phyloP scores from a whole-genome alignment of 2,888 invertebrate species.

The Sussaba pulchella region DNA sequence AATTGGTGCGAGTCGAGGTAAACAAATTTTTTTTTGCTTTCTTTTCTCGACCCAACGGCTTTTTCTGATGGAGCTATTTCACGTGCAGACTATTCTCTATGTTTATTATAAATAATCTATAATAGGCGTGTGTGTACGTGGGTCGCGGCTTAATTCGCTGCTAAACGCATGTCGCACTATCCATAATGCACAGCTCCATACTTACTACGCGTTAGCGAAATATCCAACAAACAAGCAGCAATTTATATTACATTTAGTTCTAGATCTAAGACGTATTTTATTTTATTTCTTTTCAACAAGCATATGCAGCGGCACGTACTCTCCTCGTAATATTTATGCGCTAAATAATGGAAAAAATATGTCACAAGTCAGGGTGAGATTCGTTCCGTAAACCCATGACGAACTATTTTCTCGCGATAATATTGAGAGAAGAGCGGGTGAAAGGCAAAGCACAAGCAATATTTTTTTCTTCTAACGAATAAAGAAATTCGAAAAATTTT shows the following conservation, averaged over 20 bases:
- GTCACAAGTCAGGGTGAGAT: slow-evolving; percentile 34
- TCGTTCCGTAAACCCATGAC: slow-evolving; percentile 29
- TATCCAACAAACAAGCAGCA: slow-evolving; percentile 50
- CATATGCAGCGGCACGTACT: slow-evolving; percentile 48
- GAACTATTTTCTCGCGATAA: slow-evolving; percentile 60
- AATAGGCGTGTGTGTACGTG: slow-evolving; percentile 47
- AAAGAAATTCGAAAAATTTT: slow-evolving; percentile 26
- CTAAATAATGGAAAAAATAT: not conserved
- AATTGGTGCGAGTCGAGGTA: slow-evolving; percentile 54
- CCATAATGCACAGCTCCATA: slow-evolving; percentile 2
- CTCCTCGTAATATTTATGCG: slow-evolving; percentile 68
- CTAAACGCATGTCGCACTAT: slow-evolving; percentile 32
- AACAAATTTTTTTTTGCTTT: slow-evolving; percentile 36
- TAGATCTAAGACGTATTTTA: slow-evolving; percentile 36
- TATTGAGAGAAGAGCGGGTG: slow-evolving; percentile 68
- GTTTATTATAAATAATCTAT: slow-evolving; percentile 27
- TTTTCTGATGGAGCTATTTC: slow-evolving; percentile 54
- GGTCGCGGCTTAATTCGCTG: slow-evolving; percentile 56
- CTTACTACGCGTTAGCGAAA: slow-evolving; percentile 38
- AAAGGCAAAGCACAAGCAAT: slow-evolving; percentile 65
- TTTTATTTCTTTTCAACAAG: slow-evolving; percentile 6
- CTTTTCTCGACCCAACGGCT: not conserved
- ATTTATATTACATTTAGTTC: slow-evolving; percentile 46
- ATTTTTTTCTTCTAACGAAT: slow-evolving; percentile 54
- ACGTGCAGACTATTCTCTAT: slow-evolving; percentile 67